Evolutionary conservation across 2,888 invertebrate species (phyloP), one percentile per base, ranked within the genome.

Genomic region (Nymphalis polychloros): DNA sequence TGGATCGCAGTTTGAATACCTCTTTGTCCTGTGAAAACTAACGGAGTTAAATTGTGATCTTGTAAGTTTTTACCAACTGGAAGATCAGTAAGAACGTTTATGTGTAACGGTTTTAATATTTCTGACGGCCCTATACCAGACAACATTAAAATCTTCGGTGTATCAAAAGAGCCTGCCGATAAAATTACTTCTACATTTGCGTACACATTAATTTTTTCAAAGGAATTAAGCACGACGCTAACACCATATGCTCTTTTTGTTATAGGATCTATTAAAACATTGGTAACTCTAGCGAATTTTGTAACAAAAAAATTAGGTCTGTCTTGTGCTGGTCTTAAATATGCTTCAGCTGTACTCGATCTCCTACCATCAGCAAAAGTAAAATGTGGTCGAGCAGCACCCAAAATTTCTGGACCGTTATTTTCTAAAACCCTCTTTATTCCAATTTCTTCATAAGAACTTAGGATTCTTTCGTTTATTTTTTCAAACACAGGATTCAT

Each of bases 31-130:
- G 80, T 78, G 67, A 85, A 80, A 5, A 82, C 60, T n/a, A 90
- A 53, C 1, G 82, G 81, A 0, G 81, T 71, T 2, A 76, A 65
- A 20, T 80, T 78, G 72, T 91, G 90, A 70, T 91, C 90, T 20
- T 89, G 89, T 64, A 91, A 78, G 75, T 89, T 86, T 75, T 81
- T 80, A 0, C 90, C 90, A 2, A 91, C 91, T 0, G 90, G 91
- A 60, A 91, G 83, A 72, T 91, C 80, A 0, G 78, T 76, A 6
- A 89, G 48, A 0, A 81, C 74, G 8, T 81, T 64, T 50, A 91
- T 88, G 8, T 80, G 74, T 17, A 83, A 73, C 70, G 77, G 83
- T 8, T 72, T 64, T 41, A 91, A 75, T 57, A 85, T 82, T 46
- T 83, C 77, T 66, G 68, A 67, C 1, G 89, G 90, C 0, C 91